Conservation (phyloP, 2,113 vertebrate species). For the Rallus limicola region DNA sequence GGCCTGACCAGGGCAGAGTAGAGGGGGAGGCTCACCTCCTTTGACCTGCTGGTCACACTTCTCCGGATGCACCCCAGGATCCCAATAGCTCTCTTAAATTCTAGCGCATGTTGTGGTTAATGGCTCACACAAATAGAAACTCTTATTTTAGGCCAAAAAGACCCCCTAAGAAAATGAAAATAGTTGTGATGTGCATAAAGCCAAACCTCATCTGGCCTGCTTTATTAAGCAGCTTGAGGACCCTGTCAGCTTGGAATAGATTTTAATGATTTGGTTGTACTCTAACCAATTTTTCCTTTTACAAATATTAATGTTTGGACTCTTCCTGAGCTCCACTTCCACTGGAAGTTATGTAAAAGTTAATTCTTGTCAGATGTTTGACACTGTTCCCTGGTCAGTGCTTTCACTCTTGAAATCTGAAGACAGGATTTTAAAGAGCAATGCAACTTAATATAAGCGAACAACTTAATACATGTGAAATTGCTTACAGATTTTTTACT, state of each 20-base stretch:
- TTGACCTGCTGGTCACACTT: no score
- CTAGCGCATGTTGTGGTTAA: background rate
- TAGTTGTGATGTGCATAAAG: background rate
- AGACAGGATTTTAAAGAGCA: background rate
- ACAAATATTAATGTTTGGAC: background rate
- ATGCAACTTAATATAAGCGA: background rate
- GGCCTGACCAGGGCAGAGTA: no score
- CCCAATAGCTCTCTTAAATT: no score
- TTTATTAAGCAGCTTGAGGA: background rate
- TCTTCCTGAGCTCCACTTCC: background rate
- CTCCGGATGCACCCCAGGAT: no score
- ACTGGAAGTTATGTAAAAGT: background rate
- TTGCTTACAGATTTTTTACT: background rate
- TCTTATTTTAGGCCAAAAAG: background rate
- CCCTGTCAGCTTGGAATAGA: background rate
- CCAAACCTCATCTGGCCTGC: background rate
- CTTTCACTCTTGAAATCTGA: background rate
- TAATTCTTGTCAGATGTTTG: background rate
- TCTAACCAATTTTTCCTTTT: background rate
- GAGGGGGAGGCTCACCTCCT: no score
- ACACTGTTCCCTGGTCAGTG: background rate
- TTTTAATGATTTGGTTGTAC: background rate
- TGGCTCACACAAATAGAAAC: background rate
- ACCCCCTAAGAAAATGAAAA: background rate
- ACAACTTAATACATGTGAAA: background rate